Conservation (phyloP, 2,888 invertebrate genomes). For the Bombylius discolor region DNA sequence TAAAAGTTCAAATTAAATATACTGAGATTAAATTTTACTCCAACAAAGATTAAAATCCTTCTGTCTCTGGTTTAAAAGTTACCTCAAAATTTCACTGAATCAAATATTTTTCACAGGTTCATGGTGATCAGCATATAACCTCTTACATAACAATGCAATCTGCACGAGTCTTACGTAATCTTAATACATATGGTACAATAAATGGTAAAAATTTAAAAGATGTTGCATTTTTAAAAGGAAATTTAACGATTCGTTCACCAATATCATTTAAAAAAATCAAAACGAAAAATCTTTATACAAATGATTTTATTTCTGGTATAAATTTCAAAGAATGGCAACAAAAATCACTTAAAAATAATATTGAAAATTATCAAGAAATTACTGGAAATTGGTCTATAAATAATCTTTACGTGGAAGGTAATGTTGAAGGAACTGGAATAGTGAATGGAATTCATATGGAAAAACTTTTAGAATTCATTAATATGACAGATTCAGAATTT, state of each 20-base stretch:
- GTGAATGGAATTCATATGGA: slow-evolving; percentile 29
- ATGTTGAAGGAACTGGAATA: slow-evolving; percentile 25
- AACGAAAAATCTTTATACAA: slow-evolving; percentile 20
- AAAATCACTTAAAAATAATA: slow-evolving; percentile 27
- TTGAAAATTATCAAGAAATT: slow-evolving; percentile 32
- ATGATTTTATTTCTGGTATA: slow-evolving; percentile 29
- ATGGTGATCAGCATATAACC: slow-evolving; percentile 30
- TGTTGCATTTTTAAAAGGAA: slow-evolving; percentile 28
- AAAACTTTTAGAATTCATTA: not conserved
- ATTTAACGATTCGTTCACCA: slow-evolving; percentile 23
- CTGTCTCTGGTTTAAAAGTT: too few species aligned
- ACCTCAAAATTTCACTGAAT: too few species aligned
- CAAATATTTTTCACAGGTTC: not conserved
- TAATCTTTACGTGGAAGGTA: slow-evolving; percentile 31
- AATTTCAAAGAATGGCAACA: slow-evolving; percentile 37
- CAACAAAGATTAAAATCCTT: too few species aligned
- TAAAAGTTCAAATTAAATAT: too few species aligned
- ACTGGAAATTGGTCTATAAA: slow-evolving; percentile 38
- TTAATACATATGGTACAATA: slow-evolving; percentile 26
- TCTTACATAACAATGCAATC: slow-evolving; percentile 34
- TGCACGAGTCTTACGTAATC: slow-evolving; percentile 25
- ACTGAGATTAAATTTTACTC: too few species aligned
- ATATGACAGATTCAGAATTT: not conserved
- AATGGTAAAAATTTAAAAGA: slow-evolving; percentile 32
- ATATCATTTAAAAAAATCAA: slow-evolving; percentile 24